These are phyloP conservation scores for Drosophila acutilabella DNA, from an alignment of 2,888 invertebrate genomes.

Conservation along the genomic window DNA sequence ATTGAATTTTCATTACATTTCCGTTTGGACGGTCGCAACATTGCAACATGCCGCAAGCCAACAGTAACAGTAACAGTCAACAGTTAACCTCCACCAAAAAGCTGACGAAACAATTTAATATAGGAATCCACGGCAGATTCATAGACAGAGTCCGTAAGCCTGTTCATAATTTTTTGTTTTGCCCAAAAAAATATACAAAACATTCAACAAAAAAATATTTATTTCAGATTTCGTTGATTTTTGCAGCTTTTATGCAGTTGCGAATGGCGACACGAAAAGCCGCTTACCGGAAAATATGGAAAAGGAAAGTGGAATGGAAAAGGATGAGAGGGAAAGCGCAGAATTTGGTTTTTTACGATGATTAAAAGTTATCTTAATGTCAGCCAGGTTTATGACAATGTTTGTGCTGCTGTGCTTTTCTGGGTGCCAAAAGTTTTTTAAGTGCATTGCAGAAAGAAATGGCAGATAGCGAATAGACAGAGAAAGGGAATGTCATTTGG, in stretches of 20 bases:
- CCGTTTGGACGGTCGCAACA: conserved; percentile 63
- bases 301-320: background rate
- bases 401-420: conserved; percentile 51
- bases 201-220: conserved; percentile 42
- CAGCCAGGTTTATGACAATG: conserved; percentile 73
- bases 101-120: conserved; percentile 68
- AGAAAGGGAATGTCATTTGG: conserved; percentile 44
- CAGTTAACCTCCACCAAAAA: conserved; percentile 14
- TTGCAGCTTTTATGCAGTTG: conserved; percentile 45
- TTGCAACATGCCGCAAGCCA: conserved; percentile 42
- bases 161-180: conserved; percentile 47
- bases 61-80: conserved; percentile 7
- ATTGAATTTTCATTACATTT: conserved; percentile 79
- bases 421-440: conserved; percentile 40
- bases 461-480: background rate
- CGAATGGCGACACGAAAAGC: conserved; percentile 66
- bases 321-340: conserved; percentile 17
- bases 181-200: conserved; percentile 26
- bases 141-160: conserved; percentile 46
- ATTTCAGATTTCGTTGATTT: conserved; percentile 33
- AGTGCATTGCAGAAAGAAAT: conserved; percentile 14
- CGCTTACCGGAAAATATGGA: conserved; percentile 50
- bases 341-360: conserved; percentile 70
- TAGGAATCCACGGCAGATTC: conserved; percentile 38
- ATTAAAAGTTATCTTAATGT: conserved; percentile 80